These are phyloP conservation scores for Hoplostethus atlanticus DNA, from an alignment of 2,797 vertebrate genomes.

Conservation along the genomic window DNA sequence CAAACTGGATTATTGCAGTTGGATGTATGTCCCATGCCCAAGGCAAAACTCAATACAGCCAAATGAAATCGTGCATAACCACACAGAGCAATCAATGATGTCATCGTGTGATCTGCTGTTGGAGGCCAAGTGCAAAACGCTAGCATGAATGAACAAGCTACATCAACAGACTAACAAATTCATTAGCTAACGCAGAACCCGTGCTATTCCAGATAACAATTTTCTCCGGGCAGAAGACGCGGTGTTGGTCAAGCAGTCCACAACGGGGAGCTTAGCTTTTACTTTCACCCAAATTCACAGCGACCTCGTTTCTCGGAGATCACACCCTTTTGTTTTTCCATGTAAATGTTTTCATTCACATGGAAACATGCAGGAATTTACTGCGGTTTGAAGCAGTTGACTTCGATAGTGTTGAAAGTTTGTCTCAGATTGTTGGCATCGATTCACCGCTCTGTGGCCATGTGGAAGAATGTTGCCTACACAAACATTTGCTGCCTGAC, in stretches of 20 bases:
- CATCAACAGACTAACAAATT: neutral
- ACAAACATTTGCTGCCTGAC: slow-evolving; percentile 61
- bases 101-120: slow-evolving; percentile 24
- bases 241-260: slow-evolving; percentile 1
- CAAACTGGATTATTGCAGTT: slow-evolving; percentile 13
- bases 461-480: slow-evolving; percentile 49
- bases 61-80: slow-evolving; percentile 43
- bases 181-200: neutral
- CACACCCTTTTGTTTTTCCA: slow-evolving; percentile 39
- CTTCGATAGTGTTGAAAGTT: slow-evolving; percentile 66
- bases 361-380: slow-evolving; percentile 69
- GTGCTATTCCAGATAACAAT: neutral
- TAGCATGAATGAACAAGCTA: slow-evolving; percentile 6
- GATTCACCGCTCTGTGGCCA: slow-evolving; percentile 48
- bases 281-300: slow-evolving; percentile 13
- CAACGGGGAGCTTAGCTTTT: neutral
- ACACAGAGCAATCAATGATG: slow-evolving; percentile 56
- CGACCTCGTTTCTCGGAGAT: slow-evolving; percentile 24
- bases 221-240: slow-evolving; percentile 14
- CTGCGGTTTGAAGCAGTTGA: slow-evolving; percentile 56
- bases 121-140: neutral
- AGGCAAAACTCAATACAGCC: slow-evolving; percentile 37
- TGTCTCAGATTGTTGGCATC: slow-evolving; percentile 63
- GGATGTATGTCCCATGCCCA: slow-evolving; percentile 31
- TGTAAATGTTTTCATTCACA: slow-evolving; percentile 44